phyloP scores from a whole-genome alignment of 2,888 invertebrate genomes.

The Metacarcinus magister region DNA sequence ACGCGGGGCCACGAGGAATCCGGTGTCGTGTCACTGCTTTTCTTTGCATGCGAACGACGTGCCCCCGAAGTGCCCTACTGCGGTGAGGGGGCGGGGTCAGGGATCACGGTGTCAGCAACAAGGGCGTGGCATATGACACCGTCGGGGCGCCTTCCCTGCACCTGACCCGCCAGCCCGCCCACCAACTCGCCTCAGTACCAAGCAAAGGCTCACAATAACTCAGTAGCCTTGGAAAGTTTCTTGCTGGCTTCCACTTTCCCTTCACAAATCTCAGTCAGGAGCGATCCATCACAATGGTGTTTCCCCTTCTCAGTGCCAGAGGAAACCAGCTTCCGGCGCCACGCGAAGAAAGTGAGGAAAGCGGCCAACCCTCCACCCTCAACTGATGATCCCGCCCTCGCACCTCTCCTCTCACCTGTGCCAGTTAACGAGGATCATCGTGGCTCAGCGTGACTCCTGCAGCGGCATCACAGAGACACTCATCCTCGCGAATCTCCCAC shows the following conservation, averaged over 20 bases:
- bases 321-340: constrained; percentile 60
- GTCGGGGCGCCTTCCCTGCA: constrained; percentile 7
- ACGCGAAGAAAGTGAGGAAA: constrained; percentile 55
- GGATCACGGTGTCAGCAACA: constrained; percentile 67
- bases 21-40: constrained; percentile 47
- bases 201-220: background rate
- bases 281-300: background rate
- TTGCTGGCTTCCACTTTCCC: background rate
- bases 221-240: constrained; percentile 20
- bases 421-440: constrained; percentile 45
- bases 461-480: constrained; percentile 8
- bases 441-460: constrained; percentile 42
- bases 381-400: constrained; percentile 29
- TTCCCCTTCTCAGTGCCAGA: constrained; percentile 8
- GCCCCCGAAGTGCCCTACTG: constrained; percentile 52
- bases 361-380: constrained; percentile 15
- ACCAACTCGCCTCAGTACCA: background rate
- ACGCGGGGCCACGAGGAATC: constrained; percentile 16
- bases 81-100: constrained; percentile 59
- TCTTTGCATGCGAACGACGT: constrained; percentile 57
- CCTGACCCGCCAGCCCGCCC: constrained; percentile 34
- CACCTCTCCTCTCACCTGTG: background rate
- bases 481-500: constrained; percentile 50
- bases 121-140: constrained; percentile 76
- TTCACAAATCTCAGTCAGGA: background rate